Conservation (phyloP, 2,888 invertebrate genomes). For the Cantharis lateralis region DNA sequence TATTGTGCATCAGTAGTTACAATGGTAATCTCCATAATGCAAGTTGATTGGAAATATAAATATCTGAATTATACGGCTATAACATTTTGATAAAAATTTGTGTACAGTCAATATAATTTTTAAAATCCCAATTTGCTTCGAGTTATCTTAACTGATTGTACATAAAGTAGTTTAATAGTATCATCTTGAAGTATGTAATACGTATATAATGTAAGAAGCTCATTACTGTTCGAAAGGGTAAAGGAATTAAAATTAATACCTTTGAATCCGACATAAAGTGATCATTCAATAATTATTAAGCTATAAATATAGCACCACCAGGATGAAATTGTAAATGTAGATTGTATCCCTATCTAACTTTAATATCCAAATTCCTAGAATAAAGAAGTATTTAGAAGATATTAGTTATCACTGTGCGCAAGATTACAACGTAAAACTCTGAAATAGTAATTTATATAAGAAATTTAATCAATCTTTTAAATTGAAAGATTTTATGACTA, state of each 20-base stretch:
- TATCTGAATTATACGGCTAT: not conserved
- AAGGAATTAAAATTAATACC: not conserved
- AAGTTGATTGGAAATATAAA: not conserved
- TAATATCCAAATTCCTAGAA: not conserved
- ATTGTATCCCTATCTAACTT: not conserved
- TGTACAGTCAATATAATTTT: not conserved
- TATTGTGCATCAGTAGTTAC: not conserved
- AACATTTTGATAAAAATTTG: not conserved
- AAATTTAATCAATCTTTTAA: too few species aligned
- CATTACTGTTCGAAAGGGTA: not conserved
- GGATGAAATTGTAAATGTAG: not conserved
- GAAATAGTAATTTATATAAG: too few species aligned
- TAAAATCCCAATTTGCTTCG: not conserved
- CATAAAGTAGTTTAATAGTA: not conserved
- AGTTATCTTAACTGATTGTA: too few species aligned
- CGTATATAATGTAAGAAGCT: not conserved
- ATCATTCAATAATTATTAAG: not conserved
- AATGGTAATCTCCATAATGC: not conserved
- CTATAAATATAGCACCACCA: not conserved
- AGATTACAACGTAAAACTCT: too few species aligned
- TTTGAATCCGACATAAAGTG: not conserved
- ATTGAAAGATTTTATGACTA: too few species aligned
- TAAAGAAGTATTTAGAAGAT: too few species aligned
- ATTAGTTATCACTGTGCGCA: too few species aligned
- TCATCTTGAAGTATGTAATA: not conserved